Evolutionary conservation across 1,140 invertebrate species (phyloP).

Genomic region (Drosophila repletoides): DNA sequence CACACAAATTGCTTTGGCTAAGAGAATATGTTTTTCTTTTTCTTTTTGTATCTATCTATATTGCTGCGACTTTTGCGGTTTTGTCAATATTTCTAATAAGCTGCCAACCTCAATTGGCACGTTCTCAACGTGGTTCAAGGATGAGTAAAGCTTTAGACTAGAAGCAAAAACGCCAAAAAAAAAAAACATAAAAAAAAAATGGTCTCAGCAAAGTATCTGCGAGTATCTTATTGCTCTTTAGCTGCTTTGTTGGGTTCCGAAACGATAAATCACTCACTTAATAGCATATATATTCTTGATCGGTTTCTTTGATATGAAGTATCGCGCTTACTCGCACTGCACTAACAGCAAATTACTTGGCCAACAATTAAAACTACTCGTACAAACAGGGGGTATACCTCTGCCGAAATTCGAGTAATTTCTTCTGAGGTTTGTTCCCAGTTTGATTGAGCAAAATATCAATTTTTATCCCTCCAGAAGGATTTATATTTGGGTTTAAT

Average conservation of each 20-base stretch:
- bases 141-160: conserved; percentile 36
- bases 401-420: too few species aligned
- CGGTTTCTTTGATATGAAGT: conserved; percentile 34
- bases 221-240: conserved; percentile 3
- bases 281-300: conserved; percentile 38
- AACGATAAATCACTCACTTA: conserved; percentile 29
- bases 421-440: too few species aligned
- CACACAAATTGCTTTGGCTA: conserved; percentile 46
- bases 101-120: conserved; percentile 73
- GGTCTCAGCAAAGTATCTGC: too few species aligned
- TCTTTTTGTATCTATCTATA: neutral
- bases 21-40: conserved; percentile 13
- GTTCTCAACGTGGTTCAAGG: conserved; percentile 69
- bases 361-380: conserved; percentile 16
- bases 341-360: conserved; percentile 15
- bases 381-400: too few species aligned
- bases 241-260: neutral
- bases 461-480: too few species aligned
- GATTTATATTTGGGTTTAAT: too few species aligned
- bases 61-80: conserved; percentile 52
- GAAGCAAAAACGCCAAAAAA: conserved; percentile 27
- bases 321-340: neutral
- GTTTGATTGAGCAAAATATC: too few species aligned
- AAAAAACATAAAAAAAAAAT: conserved; percentile 3
- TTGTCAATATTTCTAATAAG: conserved; percentile 61